phyloP scores from a whole-genome alignment of 2,113 vertebrate species.

The Aix galericulata region DNA sequence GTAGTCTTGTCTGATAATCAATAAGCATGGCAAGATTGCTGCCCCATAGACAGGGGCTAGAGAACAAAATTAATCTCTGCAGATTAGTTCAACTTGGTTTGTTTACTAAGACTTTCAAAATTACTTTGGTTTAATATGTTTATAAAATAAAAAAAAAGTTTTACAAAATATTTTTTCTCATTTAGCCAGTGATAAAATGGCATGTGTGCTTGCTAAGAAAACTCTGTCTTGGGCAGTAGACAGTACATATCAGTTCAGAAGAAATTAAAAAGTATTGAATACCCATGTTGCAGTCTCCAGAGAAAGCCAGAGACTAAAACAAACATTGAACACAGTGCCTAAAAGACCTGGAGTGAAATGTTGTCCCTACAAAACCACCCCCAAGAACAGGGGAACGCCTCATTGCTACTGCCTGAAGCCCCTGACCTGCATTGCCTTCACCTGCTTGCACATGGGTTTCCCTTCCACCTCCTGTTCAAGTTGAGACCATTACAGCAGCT shows the following conservation, averaged over 20 bases:
- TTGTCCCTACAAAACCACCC: background rate
- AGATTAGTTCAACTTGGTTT: constrained; percentile 70
- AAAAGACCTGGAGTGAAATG: background rate
- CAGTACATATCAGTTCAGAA: background rate
- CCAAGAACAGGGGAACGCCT: background rate
- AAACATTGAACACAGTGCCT: background rate
- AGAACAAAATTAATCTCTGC: constrained; percentile 77
- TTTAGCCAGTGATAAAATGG: background rate
- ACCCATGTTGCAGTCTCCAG: background rate
- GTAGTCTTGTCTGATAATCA: constrained; percentile 96
- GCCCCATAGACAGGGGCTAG: constrained; percentile 73
- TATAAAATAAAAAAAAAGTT: background rate
- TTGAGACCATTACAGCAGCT: background rate
- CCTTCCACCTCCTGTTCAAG: background rate
- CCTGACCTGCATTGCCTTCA: background rate
- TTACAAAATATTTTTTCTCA: background rate
- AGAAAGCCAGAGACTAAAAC: background rate
- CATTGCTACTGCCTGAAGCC: background rate
- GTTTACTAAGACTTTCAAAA: constrained; percentile 34
- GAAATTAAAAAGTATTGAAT: background rate
- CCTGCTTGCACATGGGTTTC: fast-evolving
- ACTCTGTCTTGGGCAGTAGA: background rate
- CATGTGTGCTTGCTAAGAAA: background rate
- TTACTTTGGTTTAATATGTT: background rate
- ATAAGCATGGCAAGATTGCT: constrained; percentile 88